Conservation (phyloP, 2,888 invertebrate species). For the Plebejus melissa region DNA sequence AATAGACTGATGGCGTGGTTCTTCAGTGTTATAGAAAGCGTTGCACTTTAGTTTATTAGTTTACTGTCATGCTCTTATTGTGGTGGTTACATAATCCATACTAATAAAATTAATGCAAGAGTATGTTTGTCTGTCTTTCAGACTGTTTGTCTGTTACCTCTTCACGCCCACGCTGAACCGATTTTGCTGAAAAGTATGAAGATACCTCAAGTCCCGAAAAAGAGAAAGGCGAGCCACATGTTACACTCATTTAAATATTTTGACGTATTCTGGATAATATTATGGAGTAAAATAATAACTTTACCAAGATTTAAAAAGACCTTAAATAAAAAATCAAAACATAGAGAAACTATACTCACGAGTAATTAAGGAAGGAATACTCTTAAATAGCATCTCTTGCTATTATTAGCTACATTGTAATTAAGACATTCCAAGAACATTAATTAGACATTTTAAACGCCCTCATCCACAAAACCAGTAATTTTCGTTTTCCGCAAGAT, state of each 20-base stretch:
- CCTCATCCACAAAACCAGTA: constrained; percentile 8
- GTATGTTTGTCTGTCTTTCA: too few relatives aligned
- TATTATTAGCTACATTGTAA: not conserved
- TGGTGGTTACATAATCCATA: too few relatives aligned
- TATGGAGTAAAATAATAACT: too few relatives aligned
- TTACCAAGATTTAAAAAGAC: too few relatives aligned
- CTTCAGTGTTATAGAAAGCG: not conserved
- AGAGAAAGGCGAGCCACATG: too few relatives aligned
- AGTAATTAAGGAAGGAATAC: not conserved
- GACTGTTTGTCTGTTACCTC: too few relatives aligned
- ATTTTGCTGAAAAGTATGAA: too few relatives aligned
- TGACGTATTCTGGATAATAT: too few relatives aligned
- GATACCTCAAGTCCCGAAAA: too few relatives aligned
- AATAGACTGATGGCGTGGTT: constrained; percentile 6
- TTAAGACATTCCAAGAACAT: constrained; percentile 12
- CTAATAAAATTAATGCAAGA: too few relatives aligned
- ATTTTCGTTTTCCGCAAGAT: constrained; percentile 15
- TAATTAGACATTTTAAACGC: constrained; percentile 11
- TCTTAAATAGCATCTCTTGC: not conserved
- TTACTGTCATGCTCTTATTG: not conserved
- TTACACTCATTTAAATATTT: too few relatives aligned
- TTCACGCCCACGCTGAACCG: too few relatives aligned
- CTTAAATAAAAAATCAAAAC: not conserved
- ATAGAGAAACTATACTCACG: not conserved
- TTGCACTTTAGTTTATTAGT: not conserved